Conservation (phyloP, 2,797 vertebrate genomes). For the Pelochelys cantorii region DNA sequence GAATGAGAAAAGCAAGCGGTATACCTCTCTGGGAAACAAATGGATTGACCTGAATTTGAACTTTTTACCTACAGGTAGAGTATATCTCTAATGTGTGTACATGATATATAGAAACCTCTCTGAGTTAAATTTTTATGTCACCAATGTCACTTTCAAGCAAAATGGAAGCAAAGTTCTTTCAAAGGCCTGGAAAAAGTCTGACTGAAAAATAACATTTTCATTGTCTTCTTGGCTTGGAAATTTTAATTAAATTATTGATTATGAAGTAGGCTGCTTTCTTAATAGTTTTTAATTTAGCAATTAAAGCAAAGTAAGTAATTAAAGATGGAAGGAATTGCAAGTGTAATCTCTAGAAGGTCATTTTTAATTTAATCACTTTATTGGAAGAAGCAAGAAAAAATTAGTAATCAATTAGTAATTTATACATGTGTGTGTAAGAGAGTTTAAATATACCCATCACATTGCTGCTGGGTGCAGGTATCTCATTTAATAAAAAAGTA, state of each 20-base stretch:
- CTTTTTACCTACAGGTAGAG: slow-evolving; percentile 10
- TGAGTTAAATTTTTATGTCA: slow-evolving; percentile 8
- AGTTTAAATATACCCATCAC: slow-evolving; percentile 36
- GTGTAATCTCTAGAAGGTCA: slow-evolving; percentile 66
- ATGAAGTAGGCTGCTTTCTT: slow-evolving; percentile 74
- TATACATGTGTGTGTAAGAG: neutral
- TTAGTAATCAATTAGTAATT: slow-evolving; percentile 60
- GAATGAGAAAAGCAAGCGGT: slow-evolving; percentile 12
- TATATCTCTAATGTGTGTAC: neutral
- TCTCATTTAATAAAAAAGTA: slow-evolving; percentile 42
- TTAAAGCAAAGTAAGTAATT: slow-evolving; percentile 73
- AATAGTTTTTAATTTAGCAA: slow-evolving; percentile 75
- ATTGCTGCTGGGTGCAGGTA: slow-evolving; percentile 39
- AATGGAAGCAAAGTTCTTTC: slow-evolving; percentile 48
- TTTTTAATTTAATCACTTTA: slow-evolving; percentile 62
- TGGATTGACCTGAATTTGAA: slow-evolving; percentile 55
- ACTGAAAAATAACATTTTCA: slow-evolving; percentile 64
- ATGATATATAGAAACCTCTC: neutral
- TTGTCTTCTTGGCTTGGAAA: slow-evolving; percentile 67
- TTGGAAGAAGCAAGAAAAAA: slow-evolving; percentile 50
- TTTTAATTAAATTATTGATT: slow-evolving; percentile 79
- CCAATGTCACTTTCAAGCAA: slow-evolving; percentile 68
- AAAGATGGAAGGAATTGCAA: slow-evolving; percentile 69
- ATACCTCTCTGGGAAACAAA: slow-evolving; percentile 30
- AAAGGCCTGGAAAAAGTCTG: slow-evolving; percentile 53